A percentile compares a stretch with the other conserved stretches of the same genome.
Evolutionary conservation across 2,113 vertebrate genomes (phyloP).

Genomic region (Callipepla squamata): DNA sequence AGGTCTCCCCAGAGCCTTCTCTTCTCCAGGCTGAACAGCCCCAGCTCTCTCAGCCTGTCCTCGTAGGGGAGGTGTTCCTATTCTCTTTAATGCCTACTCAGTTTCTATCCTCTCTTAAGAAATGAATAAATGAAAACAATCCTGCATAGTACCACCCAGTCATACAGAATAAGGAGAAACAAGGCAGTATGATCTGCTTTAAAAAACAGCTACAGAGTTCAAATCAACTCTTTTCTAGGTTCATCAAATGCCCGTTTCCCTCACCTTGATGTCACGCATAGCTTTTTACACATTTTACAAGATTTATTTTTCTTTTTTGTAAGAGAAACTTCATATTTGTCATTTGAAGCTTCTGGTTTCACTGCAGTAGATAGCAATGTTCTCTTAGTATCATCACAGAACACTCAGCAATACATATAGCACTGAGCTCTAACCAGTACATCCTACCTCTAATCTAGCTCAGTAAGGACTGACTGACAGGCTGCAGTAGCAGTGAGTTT

Average conservation of each 20-base stretch:
- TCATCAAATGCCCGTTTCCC: background rate
- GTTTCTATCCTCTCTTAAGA: background rate
- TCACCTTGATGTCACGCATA: background rate
- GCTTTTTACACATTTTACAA: background rate
- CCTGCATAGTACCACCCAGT: background rate
- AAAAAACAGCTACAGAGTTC: background rate
- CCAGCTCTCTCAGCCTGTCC: too few relatives aligned
- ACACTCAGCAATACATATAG: background rate
- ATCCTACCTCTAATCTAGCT: background rate
- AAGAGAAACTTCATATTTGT: background rate
- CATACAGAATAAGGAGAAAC: background rate
- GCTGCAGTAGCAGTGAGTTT: background rate
- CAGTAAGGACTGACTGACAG: background rate
- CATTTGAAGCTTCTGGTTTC: background rate
- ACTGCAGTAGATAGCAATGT: background rate
- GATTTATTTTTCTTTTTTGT: background rate
- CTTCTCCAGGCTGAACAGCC: too few relatives aligned
- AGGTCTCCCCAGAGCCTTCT: too few relatives aligned
- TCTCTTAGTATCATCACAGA: rapidly evolving
- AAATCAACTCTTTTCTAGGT: background rate
- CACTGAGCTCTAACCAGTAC: background rate
- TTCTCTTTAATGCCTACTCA: background rate
- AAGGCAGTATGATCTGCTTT: background rate
- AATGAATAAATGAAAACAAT: background rate
- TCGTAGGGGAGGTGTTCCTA: background rate